Conservation (phyloP, 2,797 vertebrate species). For the Microctenopoma steveboyesi region DNA sequence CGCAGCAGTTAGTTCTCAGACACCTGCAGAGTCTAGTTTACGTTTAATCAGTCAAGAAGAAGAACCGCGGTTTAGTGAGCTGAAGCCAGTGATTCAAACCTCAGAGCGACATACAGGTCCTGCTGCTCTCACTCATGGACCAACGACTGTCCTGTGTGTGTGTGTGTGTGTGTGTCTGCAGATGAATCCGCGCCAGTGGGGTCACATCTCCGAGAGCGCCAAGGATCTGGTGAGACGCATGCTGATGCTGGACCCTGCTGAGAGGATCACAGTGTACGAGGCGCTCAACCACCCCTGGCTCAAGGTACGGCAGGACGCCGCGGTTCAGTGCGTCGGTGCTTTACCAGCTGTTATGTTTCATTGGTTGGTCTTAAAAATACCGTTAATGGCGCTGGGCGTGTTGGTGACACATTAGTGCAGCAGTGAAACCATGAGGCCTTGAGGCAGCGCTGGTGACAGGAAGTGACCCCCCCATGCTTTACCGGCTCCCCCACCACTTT, state of each 20-base stretch:
- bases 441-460: slow-evolving; percentile 4
- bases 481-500: not conserved
- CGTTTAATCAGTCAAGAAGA: too few relatives aligned
- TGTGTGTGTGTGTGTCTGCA: slow-evolving; percentile 54
- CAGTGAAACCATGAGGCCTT: not conserved
- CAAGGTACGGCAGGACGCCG: slow-evolving; percentile 79
- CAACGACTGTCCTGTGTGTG: too few relatives aligned
- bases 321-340: too few relatives aligned
- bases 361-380: too few relatives aligned
- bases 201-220: slow-evolving; percentile 98
- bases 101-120: too few relatives aligned
- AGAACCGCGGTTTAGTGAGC: too few relatives aligned
- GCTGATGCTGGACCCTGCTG: slow-evolving; percentile 98
- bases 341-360: too few relatives aligned
- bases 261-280: slow-evolving; percentile 99
- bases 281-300: slow-evolving; percentile 99
- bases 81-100: too few relatives aligned
- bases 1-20: too few relatives aligned
- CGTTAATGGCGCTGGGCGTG: not conserved
- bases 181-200: slow-evolving; percentile 99
- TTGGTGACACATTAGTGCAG: slow-evolving; percentile 6
- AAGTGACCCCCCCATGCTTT: slow-evolving; percentile 26
- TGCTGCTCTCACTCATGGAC: too few relatives aligned
- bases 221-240: slow-evolving; percentile 98
- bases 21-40: too few relatives aligned